Base-by-base conservation (phyloP, 2,113 vertebrate species). In the Uria lomvia region DNA sequence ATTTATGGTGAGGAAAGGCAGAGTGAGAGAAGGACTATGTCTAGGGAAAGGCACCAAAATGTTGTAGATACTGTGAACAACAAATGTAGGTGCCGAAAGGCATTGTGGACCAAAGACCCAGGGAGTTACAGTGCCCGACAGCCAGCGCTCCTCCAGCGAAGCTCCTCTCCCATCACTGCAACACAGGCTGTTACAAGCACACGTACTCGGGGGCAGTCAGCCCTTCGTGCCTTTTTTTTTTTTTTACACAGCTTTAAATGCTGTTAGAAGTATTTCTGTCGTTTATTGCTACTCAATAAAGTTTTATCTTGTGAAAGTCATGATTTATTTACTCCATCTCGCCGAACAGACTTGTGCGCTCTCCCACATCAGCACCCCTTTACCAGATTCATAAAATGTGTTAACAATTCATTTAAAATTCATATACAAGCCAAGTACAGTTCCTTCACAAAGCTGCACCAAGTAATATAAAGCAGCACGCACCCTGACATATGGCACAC, bases 331-430 rank as follows among this genome's bases (percentile, higher is more conserved):
- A 96, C 96, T 96, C 88, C 92, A 72, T 43, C 83, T 75, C 4
- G 10, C 84, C 38, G 70, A 85, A 34, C 91, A 91, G 91, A 43
- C 79, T 4, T 75, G 86, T 53, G 91, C 5, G 3, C 45, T 49
- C 65, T 84, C 89, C 92, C 73, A 87, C 91, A 75, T 47, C 88
- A 70, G 94, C 89, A 49, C 70, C 49, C 97, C 88, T 93, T 96
- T 86, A 95, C 47, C 97, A 94, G 95, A 96, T 95, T 96, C 95
- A 96, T 97, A 94, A 97, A 97, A 97, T 1, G 97, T 97, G 95
- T 97, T 96, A 97, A 97, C 97, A 97, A 89, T 97, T 96, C 91
- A 74, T 94, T 84, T 96, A 95, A 97, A 96, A 96, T 92, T 56
- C 91, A 91, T 72, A 15, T 26, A 21, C 27, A 26, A 74, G 94